Evolutionary conservation across 2,888 invertebrate species (phyloP).

Genomic region (Leucoma salicis): DNA sequence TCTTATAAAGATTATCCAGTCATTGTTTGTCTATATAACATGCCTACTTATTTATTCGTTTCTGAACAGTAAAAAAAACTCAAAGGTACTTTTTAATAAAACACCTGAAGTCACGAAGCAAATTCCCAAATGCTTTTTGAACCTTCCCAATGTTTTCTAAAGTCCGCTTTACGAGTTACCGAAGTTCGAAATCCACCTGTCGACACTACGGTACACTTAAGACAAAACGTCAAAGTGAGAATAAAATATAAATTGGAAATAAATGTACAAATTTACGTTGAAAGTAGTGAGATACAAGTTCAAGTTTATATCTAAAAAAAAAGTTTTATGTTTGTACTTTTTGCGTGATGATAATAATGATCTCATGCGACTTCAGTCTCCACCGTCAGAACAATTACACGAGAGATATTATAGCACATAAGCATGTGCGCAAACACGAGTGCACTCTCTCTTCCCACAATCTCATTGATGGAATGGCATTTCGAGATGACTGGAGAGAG

Average conservation of each 20-base stretch:
- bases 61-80: neutral
- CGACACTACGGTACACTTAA: constrained; percentile 15
- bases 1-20: too few species aligned
- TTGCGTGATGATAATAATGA: too few species aligned
- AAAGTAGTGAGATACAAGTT: too few species aligned
- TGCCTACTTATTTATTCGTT: neutral
- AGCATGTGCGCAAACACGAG: too few species aligned
- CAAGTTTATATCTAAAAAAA: too few species aligned
- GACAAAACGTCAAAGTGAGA: constrained; percentile 3
- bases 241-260: neutral
- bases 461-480: too few species aligned
- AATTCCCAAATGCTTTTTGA: constrained; percentile 12
- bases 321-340: too few species aligned
- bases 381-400: too few species aligned
- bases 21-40: neutral
- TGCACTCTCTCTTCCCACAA: too few species aligned
- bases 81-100: constrained; percentile 6
- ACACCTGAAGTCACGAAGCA: constrained; percentile 5
- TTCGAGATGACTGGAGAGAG: too few species aligned
- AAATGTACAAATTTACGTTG: neutral
- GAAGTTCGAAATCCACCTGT: constrained; percentile 41
- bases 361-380: too few species aligned
- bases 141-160: constrained; percentile 33
- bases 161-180: constrained; percentile 41
- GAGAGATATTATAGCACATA: too few species aligned